phyloP scores from a whole-genome alignment of 2,888 invertebrate genomes.

The Hypomecis punctinalis region DNA sequence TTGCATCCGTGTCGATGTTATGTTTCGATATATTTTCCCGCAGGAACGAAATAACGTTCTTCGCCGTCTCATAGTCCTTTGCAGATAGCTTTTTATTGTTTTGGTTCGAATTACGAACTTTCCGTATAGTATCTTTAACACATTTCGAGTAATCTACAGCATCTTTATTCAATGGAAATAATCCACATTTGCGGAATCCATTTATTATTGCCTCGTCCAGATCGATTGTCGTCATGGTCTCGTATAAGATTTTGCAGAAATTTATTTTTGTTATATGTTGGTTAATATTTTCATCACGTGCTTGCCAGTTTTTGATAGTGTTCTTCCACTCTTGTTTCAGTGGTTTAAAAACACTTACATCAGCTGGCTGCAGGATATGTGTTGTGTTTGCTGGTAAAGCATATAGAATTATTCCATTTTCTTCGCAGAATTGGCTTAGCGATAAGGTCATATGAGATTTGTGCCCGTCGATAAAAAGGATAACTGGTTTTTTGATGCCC shows the following conservation, averaged over 20 bases:
- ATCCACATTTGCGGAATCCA: too few species aligned
- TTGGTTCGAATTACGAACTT: not conserved
- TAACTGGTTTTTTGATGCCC: constrained; percentile 38
- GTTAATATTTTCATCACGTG: too few species aligned
- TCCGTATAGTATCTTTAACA: constrained; percentile 4
- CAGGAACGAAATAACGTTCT: too few species aligned
- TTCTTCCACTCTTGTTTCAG: constrained; percentile 41
- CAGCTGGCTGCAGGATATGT: constrained; percentile 49
- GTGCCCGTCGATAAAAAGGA: constrained; percentile 47
- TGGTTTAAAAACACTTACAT: constrained; percentile 45
- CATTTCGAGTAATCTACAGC: constrained; percentile 6
- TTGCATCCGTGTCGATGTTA: too few species aligned
- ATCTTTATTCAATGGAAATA: constrained; percentile 13
- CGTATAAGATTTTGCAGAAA: constrained; percentile 13
- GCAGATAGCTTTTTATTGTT: too few species aligned
- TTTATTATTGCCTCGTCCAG: too few species aligned
- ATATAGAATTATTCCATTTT: constrained; percentile 42
- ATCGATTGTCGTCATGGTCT: constrained; percentile 7
- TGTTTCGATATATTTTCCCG: too few species aligned
- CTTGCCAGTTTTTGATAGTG: constrained; percentile 15
- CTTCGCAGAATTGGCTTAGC: constrained; percentile 38
- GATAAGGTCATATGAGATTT: constrained; percentile 44
- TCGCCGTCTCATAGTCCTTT: too few species aligned
- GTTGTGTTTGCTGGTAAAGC: constrained; percentile 48
- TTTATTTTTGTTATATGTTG: constrained; percentile 14